Base-by-base conservation (phyloP, 2,888 invertebrate species). In the Pristionchus entomophagus region DNA sequence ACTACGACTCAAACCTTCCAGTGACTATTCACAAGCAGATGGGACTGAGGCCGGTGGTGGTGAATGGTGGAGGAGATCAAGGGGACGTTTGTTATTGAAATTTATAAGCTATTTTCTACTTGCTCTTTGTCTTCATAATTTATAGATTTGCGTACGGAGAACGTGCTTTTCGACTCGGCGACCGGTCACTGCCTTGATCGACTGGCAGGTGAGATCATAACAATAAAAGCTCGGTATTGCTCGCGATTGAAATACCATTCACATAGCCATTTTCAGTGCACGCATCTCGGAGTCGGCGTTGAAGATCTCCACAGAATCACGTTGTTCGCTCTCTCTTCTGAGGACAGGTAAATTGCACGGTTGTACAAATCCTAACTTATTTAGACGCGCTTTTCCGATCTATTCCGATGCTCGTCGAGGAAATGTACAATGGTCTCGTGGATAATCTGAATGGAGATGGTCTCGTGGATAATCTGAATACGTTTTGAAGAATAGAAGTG, bases 31-130 rank as follows among this genome's bases (percentile, higher is more conserved):
- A 80, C 38, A 49, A 2, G 4, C 80, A 80, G 53, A 14, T 32
- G 26, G 80, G 80, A 3, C 19, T 80, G 14, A 17, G 35, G 8
- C 80, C 80, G 22, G 80, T 80, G 29, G 51, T 80, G 4, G 80
- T 80, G 51, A 80, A 80, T 29, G 80, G 80, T 51, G 80, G 80
- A n/a, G n/a, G n/a, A n/a, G n/a, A n/a, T n/a, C n/a, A n/a, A n/a
- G n/a, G n/a, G n/a, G n/a, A n/a, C 29, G 19, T 26, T 17, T 22
- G 22, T 29, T 22, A 29, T 17, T 26, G 26, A 69, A 35, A 35
- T 6, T 6, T 59, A n/a, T n/a, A n/a, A n/a, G 59, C 22, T 14
- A 26, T 12, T 12, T 19, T n/a, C 8, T 59, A 59, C 8, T 45
- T 14, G 22, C 22, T 59, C 8, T 35, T 19, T 12, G 29, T 12